phyloP scores from a whole-genome alignment of 1,140 invertebrate species.

The Drosophila bipectinata region DNA sequence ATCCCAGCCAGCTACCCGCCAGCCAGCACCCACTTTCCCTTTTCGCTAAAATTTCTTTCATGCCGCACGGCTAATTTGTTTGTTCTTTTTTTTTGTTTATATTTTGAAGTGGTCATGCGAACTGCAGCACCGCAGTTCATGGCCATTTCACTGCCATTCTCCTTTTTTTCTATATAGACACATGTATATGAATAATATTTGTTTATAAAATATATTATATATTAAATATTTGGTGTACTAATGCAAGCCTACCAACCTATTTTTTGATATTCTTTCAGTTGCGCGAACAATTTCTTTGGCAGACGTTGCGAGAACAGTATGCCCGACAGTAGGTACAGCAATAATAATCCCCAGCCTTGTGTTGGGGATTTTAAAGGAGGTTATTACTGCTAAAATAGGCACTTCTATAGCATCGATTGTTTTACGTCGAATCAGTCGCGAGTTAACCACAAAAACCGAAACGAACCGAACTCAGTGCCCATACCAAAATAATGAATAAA shows the following conservation, averaged over 20 bases:
- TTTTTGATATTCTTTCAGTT: conserved; percentile 86
- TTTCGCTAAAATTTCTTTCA: conserved; percentile 48
- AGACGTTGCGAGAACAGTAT: conserved; percentile 89
- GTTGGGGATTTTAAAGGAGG: conserved; percentile 69
- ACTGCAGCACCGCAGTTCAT: conserved; percentile 62
- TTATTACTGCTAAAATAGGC: conserved; percentile 84
- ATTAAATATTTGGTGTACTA: conserved; percentile 39
- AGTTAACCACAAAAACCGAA: conserved; percentile 25
- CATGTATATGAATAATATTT: conserved; percentile 2
- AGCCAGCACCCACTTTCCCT: conserved; percentile 5
- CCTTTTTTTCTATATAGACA: not conserved
- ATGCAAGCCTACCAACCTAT: conserved; percentile 20
- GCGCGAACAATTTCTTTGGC: conserved; percentile 92
- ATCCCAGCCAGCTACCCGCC: not conserved
- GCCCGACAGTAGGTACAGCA: conserved; percentile 83
- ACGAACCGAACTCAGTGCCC: conserved; percentile 51
- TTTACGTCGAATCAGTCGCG: conserved; percentile 62
- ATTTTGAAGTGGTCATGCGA: conserved; percentile 46
- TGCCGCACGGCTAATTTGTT: conserved; percentile 45
- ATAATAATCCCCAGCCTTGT: conserved; percentile 75
- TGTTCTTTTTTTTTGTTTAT: conserved; percentile 52
- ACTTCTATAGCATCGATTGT: conserved; percentile 84
- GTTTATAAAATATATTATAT: conserved; percentile 2
- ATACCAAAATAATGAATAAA: conserved; percentile 45
- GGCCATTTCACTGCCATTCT: conserved; percentile 61